Evolutionary conservation across 2,113 vertebrate species (phyloP), one percentile per base, ranked within the genome.

Genomic region (Paratilapia polleni): DNA sequence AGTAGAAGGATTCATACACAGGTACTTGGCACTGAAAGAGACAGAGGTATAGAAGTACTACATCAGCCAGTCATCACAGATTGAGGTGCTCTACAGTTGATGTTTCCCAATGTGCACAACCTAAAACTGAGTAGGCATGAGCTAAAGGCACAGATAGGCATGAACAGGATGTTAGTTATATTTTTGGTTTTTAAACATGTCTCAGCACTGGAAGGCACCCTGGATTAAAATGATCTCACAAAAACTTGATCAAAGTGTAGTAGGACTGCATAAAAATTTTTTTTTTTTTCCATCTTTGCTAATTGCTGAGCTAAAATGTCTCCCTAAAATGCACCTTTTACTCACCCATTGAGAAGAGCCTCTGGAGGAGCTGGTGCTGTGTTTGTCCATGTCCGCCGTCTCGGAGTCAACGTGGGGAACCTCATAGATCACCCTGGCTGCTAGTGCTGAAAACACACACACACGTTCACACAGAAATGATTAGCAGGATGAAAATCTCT

Each of bases 301-400:
- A n/a, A 31, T 31, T 31, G 28, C 28, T 31, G 28, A 31, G 28
- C 28, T 31, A 8, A 28, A 70, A n/a, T 28, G 8, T 31, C 26
- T 1, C 15, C 20, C 2, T 15, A 19, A 10, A 61, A 26, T 6
- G 0, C 3, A 1, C 1, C 11, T 19, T 0, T 4, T 13, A 90
- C 94, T 94, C 88, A 94, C 94, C 94, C 94, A 94, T 41, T 94
- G 88, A 43, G 91, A 77, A 0, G 94, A 94, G 11, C 87, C 92
- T 66, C 5, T 63, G 77, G 94, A 93, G 0, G 92, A 94, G 78
- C n/a, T 57, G 19, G 90, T 92, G 88, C 91, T 92, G 79, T 77
- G 63, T 70, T 92, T 92, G 38, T 93, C 93, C 52, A 78, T 84
- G 2, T 92, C 89, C 26, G 64, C 60, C 13, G 2, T 57, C 8